Conservation (phyloP, 2,797 vertebrate species). For the Myotis pilosus region DNA sequence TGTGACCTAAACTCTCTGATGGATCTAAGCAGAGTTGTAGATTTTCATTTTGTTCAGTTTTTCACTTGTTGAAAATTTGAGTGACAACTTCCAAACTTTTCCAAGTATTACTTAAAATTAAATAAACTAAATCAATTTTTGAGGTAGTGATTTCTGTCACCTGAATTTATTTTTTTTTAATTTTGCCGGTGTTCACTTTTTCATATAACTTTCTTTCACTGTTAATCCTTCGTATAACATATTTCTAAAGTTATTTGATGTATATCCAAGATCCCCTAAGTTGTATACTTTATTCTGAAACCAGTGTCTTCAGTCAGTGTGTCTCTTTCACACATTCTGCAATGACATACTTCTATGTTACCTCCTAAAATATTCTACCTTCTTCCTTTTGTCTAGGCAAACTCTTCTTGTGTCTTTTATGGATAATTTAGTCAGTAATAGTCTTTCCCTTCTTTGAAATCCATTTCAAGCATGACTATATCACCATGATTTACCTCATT, state of each 20-base stretch:
- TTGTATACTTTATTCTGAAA: constrained; percentile 1
- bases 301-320: not conserved
- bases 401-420: not conserved
- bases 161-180: not conserved
- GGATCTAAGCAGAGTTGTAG: not conserved
- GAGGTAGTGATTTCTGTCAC: not conserved
- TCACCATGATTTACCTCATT: not conserved
- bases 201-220: not conserved
- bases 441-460: not conserved
- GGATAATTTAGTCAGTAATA: not conserved
- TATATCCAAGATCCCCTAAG: not conserved
- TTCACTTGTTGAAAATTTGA: not conserved
- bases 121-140: not conserved
- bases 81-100: not conserved
- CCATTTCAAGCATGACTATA: not conserved
- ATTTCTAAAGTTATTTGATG: not conserved
- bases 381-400: not conserved
- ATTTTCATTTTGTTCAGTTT: not conserved
- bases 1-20: not conserved
- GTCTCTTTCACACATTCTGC: constrained; percentile 5
- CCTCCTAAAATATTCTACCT: not conserved
- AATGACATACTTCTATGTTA: not conserved
- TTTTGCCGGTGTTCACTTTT: not conserved
- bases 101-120: not conserved
- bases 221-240: constrained; percentile 7